These are phyloP conservation scores for Eclectus roratus DNA, from an alignment of 2,113 vertebrate genomes.

Conservation along the genomic window DNA sequence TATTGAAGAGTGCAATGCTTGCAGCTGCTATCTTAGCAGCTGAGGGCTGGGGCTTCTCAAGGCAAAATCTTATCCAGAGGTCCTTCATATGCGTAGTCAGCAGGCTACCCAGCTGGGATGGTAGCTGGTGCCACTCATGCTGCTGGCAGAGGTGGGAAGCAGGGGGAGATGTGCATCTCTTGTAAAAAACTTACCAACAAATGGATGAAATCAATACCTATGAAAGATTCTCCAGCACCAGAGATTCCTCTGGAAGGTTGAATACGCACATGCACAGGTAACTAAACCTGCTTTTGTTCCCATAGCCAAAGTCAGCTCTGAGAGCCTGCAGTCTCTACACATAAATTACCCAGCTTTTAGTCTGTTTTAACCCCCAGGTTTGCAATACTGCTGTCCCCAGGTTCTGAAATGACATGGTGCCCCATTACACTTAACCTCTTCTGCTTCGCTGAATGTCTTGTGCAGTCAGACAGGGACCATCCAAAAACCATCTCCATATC, in stretches of 20 bases:
- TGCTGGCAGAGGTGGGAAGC: not conserved
- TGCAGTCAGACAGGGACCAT: not conserved
- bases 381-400: not conserved
- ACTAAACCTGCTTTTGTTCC: not conserved
- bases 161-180: not conserved
- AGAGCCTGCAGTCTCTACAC: not conserved
- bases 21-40: not conserved
- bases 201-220: not conserved
- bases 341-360: not conserved
- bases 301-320: not conserved
- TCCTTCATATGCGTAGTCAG: not conserved
- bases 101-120: not conserved
- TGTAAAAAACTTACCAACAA: not conserved
- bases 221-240: not conserved
- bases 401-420: not conserved
- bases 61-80: not conserved
- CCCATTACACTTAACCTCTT: not conserved
- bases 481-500: not conserved
- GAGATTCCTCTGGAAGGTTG: not conserved
- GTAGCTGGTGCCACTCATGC: not conserved
- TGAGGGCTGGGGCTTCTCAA: not conserved
- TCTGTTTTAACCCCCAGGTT: not conserved
- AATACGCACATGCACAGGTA: not conserved
- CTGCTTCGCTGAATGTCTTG: not conserved
- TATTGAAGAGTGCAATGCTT: not conserved